These are phyloP conservation scores for Crax fasciolata DNA, from an alignment of 2,797 vertebrate species.

Conservation along the genomic window DNA sequence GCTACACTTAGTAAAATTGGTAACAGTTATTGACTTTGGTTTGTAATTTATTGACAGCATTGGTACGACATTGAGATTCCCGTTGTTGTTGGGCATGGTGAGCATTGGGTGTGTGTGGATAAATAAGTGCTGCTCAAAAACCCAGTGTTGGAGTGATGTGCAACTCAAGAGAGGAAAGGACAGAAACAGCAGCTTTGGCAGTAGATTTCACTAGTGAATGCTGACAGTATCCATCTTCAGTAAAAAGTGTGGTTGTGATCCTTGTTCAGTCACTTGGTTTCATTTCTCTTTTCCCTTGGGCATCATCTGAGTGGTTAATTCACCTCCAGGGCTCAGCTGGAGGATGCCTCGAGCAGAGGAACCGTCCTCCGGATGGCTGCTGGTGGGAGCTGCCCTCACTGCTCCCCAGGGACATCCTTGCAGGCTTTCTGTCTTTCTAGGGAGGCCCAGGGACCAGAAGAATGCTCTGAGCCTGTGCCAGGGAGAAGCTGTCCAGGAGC, in stretches of 20 bases:
- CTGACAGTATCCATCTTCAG: background rate
- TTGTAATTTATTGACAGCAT: background rate
- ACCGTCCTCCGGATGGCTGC: background rate
- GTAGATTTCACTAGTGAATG: background rate
- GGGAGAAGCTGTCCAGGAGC: background rate
- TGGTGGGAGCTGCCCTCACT: background rate
- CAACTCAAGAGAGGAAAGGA: background rate
- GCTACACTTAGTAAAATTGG: background rate
- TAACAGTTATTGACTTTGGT: background rate
- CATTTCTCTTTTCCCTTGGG: constrained; percentile 6
- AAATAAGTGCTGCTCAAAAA: accelerated
- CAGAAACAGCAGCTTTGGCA: background rate
- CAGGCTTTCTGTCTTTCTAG: background rate
- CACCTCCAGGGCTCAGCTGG: background rate
- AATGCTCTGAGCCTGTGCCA: background rate
- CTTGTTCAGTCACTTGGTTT: background rate
- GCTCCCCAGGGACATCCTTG: background rate
- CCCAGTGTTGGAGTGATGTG: accelerated
- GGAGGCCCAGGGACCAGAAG: background rate
- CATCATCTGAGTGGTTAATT: background rate
- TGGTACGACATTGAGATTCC: background rate
- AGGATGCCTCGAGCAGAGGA: background rate
- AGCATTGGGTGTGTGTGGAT: background rate
- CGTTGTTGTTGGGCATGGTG: background rate
- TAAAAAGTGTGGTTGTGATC: background rate